Evolutionary conservation across 1,140 invertebrate genomes (phyloP), one percentile per base, ranked within the genome.

Genomic region (Asbolus verrucosus): DNA sequence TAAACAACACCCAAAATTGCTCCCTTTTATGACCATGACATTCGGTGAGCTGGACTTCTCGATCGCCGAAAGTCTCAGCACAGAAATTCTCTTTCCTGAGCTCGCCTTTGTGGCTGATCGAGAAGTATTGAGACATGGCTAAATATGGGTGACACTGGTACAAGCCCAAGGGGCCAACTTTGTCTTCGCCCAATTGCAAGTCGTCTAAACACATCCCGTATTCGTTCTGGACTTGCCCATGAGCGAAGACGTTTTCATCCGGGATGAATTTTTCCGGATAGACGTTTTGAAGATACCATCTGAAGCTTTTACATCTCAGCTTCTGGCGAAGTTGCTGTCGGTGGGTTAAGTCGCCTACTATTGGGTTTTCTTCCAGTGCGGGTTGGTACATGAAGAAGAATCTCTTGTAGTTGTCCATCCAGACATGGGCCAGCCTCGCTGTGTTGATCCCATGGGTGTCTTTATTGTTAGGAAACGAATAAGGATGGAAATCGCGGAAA

Each of bases 361-460:
- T 70, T 11, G 82, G 75, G 67, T 85, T 82, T 50, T 83, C 86
- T 74, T 78, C 73, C 62, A 77, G 72, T 18, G 60, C 61, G 6
- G 77, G 76, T 70, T 80, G 78, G 62, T 81, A 74, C 77, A 81
- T 77, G 66, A 80, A 82, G 71, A 81, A 82, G 14, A 81, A 72
- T 11, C 79, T 39, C 38, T 80, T 81, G 54, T 95, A 97, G 43
- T 94, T 92, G 79, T 98, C 97, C 96, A 98, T 98, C 97, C 97
- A 99, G 1, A 98, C 95, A 77, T 96, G 88, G 0, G 94, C 96
- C 79, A 96, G 87, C 65, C 96, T 86, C 5, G 92, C 94, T 0
- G 94, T 97, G 83, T 98, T 98, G 38, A 96, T 93, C 38, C 94
- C 94, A 84, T 96, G 94, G 1, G 94, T 95, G 80, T 96, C 95